These are phyloP conservation scores for Clarias pachynema DNA, from an alignment of 2,797 vertebrate species.

Conservation along the genomic window DNA sequence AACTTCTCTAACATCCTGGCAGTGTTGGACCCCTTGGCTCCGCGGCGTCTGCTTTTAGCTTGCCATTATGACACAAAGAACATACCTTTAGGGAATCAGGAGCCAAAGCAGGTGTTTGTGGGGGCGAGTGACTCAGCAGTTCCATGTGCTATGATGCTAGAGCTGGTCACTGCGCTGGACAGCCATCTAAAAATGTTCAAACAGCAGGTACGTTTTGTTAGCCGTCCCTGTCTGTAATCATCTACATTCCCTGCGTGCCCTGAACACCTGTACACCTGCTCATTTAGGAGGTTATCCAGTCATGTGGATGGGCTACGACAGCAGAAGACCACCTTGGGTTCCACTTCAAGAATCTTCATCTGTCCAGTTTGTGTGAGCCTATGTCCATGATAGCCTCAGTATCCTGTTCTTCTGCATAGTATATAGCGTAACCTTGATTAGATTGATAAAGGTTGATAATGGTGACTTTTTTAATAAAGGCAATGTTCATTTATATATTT, in stretches of 20 bases:
- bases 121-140: slow-evolving; percentile 91
- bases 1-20: slow-evolving; percentile 87
- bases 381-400: background rate
- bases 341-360: background rate
- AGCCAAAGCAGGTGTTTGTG: slow-evolving; percentile 75
- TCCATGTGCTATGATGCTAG: slow-evolving; percentile 89
- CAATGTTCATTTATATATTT: slow-evolving; percentile 28
- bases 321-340: background rate
- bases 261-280: background rate
- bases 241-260: background rate
- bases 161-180: slow-evolving; percentile 83
- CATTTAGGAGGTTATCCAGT: background rate
- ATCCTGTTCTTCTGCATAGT: background rate
- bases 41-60: slow-evolving; percentile 79
- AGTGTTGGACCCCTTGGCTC: slow-evolving; percentile 77
- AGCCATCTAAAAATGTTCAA: slow-evolving; percentile 73
- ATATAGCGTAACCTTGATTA: background rate
- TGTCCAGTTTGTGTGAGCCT: background rate
- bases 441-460: background rate
- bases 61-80: slow-evolving; percentile 93
- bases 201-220: slow-evolving; percentile 72
- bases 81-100: slow-evolving; percentile 65
- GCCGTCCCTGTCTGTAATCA: background rate
- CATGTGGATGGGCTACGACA: background rate
- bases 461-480: background rate